A percentile compares a stretch with the other conserved stretches of the same genome.
Evolutionary conservation across 2,888 invertebrate genomes (phyloP).

Genomic region (Hemicrepidius hirtus): DNA sequence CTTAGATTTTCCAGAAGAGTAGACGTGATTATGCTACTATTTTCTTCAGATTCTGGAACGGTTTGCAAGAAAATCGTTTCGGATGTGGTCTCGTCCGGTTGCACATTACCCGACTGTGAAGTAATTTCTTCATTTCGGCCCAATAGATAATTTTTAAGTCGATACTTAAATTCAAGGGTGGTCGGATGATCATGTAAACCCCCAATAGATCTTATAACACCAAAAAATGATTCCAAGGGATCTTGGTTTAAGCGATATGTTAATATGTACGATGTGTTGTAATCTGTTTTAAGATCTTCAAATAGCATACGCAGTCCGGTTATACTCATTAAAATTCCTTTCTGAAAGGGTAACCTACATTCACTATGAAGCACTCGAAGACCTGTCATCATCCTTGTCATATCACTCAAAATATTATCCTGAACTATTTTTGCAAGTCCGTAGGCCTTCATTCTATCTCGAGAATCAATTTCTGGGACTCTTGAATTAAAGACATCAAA

Average conservation of each 20-base stretch:
- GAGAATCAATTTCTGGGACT: too few species aligned
- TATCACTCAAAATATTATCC: too few species aligned
- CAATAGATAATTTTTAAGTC: conserved; percentile 47
- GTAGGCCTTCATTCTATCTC: too few species aligned
- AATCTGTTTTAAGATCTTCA: conserved; percentile 40
- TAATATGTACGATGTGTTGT: conserved; percentile 47
- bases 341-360: too few species aligned
- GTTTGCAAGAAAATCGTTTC: background rate
- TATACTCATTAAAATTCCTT: too few species aligned
- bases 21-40: background rate
- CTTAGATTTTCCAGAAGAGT: background rate
- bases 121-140: conserved; percentile 53
- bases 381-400: too few species aligned
- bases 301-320: conserved; percentile 23
- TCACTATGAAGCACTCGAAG: too few species aligned
- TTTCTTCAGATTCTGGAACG: background rate
- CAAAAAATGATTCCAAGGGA: conserved; percentile 53
- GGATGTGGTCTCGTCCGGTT: background rate
- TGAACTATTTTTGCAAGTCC: too few species aligned
- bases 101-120: conserved; percentile 51
- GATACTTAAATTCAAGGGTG: conserved; percentile 55
- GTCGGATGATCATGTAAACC: conserved; percentile 55
- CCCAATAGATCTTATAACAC: conserved; percentile 52
- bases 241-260: conserved; percentile 50
- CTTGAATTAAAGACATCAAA: too few species aligned